These are phyloP conservation scores for Pomatostomus ruficeps DNA, from an alignment of 2,113 vertebrate species.

Conservation along the genomic window DNA sequence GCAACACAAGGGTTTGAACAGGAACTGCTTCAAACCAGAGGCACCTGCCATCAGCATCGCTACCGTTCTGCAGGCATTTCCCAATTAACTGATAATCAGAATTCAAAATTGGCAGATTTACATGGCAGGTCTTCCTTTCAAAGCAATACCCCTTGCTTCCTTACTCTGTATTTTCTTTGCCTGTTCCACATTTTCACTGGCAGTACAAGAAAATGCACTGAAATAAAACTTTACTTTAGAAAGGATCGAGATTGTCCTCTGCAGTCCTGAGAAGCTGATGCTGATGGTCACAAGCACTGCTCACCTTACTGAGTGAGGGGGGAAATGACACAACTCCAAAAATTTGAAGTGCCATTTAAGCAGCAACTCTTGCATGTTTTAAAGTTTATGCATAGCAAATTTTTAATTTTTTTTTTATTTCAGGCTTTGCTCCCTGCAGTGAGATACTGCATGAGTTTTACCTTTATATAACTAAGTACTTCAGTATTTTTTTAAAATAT, in stretches of 20 bases:
- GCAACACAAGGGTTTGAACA: background rate
- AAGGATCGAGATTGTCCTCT: background rate
- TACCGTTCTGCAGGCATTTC: background rate
- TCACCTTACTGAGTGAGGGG: background rate
- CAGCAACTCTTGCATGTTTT: background rate
- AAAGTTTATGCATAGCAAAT: background rate
- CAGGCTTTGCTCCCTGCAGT: background rate
- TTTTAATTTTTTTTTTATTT: background rate
- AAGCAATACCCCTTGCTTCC: background rate
- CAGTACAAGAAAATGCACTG: background rate
- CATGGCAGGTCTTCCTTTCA: background rate
- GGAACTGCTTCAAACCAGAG: background rate
- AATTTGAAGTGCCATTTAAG: background rate
- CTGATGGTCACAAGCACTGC: background rate
- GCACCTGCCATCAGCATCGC: accelerated
- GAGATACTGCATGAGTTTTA: background rate
- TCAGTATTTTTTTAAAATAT: background rate
- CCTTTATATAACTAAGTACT: background rate
- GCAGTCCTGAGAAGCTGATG: background rate
- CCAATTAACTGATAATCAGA: background rate
- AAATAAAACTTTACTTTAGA: background rate
- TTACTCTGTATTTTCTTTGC: background rate
- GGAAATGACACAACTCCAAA: background rate
- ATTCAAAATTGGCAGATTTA: background rate
- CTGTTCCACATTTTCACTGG: background rate